Evolutionary conservation across 2,113 vertebrate genomes (phyloP), one percentile per base, ranked within the genome.

Genomic region (Hippopotamus amphibius): DNA sequence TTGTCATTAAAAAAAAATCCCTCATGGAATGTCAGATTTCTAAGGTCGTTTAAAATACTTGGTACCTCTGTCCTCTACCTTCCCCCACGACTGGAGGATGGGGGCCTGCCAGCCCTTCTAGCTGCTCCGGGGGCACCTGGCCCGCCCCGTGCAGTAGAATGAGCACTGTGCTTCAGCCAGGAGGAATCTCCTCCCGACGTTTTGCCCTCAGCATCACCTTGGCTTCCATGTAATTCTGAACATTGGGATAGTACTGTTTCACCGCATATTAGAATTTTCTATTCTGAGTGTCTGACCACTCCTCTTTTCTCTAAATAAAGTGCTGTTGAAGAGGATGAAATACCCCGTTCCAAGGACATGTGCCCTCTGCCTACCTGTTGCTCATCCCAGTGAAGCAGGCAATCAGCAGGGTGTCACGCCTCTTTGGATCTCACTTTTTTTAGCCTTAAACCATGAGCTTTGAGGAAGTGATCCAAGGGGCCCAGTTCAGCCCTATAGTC

Each of bases 181-280:
- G 46, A 55, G 19, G 9, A n/a, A 41, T 82, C 93, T 86, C 69
- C 53, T 90, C 12, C 28, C 43, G 11, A 4, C 30, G n/a, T 74
- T 97, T 95, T 93, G 14, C 87, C 83, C 37, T 59, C 22, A 59
- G 72, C 68, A 22, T 50, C 76, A 77, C 94, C 87, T 76, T 76
- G 61, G 80, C 26, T 65, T 96, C 53, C 3, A 5, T 95, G 41
- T 95, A 88, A 72, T 90, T 90, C 53, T 68, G 48, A 22, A 92
- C 48, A 55, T 89, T 77, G 66, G 43, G 30, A 33, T 69, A 17
- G 19, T 80, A 76, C 30, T 50, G 46, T 72, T 95, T 92, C 28
- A 86, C 26, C 2, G 1, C 21, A 0, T 12, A 11, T 92, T 92
- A 28, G 21, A 61, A 69, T 74, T 79, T 69, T 74, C 43, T 69